Percentiles rank a stretch among this genome's conserved stretches.
phyloP scores from a whole-genome alignment of 37 sponge, comb jelly and placozoan genomes.

The Tethya wilhelma region DNA sequence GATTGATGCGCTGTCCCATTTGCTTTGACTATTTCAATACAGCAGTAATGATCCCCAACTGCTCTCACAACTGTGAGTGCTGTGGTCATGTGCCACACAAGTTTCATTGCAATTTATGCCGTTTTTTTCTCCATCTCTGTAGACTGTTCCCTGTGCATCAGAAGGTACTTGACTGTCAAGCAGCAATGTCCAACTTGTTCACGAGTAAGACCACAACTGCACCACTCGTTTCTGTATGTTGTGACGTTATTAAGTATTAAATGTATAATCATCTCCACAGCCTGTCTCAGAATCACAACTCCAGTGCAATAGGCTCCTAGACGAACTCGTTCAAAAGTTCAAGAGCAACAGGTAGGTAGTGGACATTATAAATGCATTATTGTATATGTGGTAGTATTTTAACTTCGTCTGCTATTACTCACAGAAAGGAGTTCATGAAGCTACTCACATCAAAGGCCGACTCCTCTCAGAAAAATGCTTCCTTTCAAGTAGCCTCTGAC shows the following conservation, averaged over 20 bases:
- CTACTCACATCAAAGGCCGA: too few species aligned
- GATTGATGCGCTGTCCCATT: conserved; percentile 52
- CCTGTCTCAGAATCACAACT: not conserved
- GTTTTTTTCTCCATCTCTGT: not conserved
- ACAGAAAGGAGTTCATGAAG: too few species aligned
- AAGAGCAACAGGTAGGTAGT: conserved; percentile 33
- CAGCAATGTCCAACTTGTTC: conserved; percentile 44
- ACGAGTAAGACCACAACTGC: conserved; percentile 12
- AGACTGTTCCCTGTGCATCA: conserved; percentile 69
- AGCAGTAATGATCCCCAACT: conserved; percentile 44
- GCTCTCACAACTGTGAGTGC: conserved; percentile 64
- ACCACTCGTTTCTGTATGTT: not conserved
- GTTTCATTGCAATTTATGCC: not conserved
- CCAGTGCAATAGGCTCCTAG: conserved; percentile 27
- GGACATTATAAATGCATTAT: too few species aligned
- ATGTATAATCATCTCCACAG: not conserved
- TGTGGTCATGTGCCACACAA: not conserved
- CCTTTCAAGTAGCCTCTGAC: too few species aligned
- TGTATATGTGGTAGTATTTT: too few species aligned
- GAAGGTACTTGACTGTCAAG: conserved; percentile 27
- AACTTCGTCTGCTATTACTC: too few species aligned
- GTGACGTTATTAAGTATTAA: not conserved
- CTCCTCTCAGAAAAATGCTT: too few species aligned
- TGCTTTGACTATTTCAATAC: conserved; percentile 59
- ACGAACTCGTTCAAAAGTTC: conserved; percentile 29